These are phyloP conservation scores for Lithophane leautieri DNA, from an alignment of 2,888 invertebrate genomes.

Conservation along the genomic window DNA sequence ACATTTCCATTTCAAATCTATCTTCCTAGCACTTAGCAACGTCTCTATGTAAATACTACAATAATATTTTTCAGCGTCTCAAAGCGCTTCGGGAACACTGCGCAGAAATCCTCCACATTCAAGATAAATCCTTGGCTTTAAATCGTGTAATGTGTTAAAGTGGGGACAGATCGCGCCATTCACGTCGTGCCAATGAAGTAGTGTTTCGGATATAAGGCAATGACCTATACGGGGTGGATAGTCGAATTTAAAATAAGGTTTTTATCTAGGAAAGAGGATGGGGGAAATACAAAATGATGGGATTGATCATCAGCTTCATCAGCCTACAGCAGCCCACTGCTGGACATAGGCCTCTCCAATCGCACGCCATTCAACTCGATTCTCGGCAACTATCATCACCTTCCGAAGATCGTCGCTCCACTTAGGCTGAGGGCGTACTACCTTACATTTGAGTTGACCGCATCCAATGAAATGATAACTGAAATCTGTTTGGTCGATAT, in stretches of 20 bases:
- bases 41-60: not conserved
- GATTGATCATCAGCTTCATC: not conserved
- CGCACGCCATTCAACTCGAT: too few species aligned
- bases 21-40: not conserved
- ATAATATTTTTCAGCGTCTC: not conserved
- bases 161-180: constrained; percentile 58
- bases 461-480: not conserved
- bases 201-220: constrained; percentile 19
- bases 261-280: not conserved
- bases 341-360: not conserved
- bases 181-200: constrained; percentile 40
- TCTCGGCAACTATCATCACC: too few species aligned
- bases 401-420: too few species aligned
- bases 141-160: constrained; percentile 50
- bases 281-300: not conserved
- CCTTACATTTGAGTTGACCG: not conserved
- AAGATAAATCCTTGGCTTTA: constrained; percentile 57
- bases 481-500: not conserved
- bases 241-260: constrained; percentile 18
- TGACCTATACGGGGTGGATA: not conserved
- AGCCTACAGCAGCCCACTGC: not conserved
- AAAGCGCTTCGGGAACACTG: not conserved
- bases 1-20: not conserved
- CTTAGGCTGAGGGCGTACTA: too few species aligned
- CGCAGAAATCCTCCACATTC: constrained; percentile 5